Percentiles rank a stretch among this genome's conserved stretches.
Conservation (phyloP, 1,140 invertebrate genomes). For the Bombus impatiens region DNA sequence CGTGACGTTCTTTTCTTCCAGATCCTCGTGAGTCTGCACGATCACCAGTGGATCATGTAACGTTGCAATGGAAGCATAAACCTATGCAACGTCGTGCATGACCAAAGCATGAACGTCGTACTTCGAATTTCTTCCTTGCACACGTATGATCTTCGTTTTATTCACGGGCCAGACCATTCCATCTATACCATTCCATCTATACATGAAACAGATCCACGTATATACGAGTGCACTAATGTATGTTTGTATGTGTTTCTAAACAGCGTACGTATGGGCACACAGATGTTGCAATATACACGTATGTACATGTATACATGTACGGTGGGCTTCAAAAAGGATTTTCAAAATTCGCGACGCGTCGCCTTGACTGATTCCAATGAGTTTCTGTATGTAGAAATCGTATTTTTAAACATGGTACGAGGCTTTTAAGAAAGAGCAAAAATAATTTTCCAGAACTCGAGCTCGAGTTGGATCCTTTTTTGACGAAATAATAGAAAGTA, state of each 20-base stretch:
- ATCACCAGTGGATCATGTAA: not conserved
- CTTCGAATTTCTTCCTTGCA: not conserved
- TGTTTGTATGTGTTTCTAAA: no score
- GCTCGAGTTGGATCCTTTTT: no score
- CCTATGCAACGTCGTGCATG: not conserved
- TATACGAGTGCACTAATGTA: no score
- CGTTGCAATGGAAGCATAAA: not conserved
- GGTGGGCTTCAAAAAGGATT: not conserved
- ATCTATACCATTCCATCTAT: not conserved
- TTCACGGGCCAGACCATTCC: no score
- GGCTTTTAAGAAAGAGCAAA: not conserved
- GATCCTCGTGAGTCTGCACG: not conserved
- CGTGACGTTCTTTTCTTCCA: not conserved
- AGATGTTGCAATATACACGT: not conserved
- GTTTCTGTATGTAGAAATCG: not conserved
- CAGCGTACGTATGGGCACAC: not conserved
- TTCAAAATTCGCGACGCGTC: not conserved
- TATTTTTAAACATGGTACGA: not conserved
- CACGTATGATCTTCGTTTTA: slow-evolving; percentile 29
- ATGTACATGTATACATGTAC: not conserved
- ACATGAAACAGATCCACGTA: not conserved
- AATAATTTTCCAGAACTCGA: no score
- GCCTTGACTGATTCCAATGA: not conserved
- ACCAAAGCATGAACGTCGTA: no score
- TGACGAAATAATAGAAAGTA: no score